A percentile compares a stretch with the other conserved stretches of the same genome.
phyloP scores from a whole-genome alignment of 2,888 invertebrate species.

The Apoderus coryli region DNA sequence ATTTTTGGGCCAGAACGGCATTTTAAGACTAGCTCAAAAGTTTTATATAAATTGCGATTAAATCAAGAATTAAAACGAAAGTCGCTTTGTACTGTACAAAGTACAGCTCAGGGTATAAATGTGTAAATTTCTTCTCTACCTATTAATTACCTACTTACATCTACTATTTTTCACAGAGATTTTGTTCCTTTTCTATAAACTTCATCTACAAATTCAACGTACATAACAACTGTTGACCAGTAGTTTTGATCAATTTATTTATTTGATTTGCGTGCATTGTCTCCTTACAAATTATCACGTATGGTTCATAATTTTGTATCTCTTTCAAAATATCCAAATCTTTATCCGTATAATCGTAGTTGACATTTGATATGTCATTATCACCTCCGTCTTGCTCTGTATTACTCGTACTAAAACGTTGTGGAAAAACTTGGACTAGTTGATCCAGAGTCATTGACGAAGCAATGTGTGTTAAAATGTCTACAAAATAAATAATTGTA shows the following conservation, averaged over 20 bases:
- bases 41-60: too few species aligned
- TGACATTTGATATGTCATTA: not conserved
- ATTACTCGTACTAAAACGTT: conserved; percentile 25
- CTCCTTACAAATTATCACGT: conserved; percentile 37
- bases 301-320: conserved; percentile 33
- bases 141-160: too few species aligned
- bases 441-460: conserved; percentile 33
- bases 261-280: conserved; percentile 46
- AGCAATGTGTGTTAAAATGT: conserved; percentile 33
- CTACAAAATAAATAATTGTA: conserved; percentile 27
- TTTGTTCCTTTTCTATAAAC: too few species aligned
- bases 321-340: conserved; percentile 27
- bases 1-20: too few species aligned
- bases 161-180: too few species aligned
- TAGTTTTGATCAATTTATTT: conserved; percentile 42
- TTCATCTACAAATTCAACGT: conserved; percentile 31
- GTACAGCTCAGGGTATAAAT: too few species aligned
- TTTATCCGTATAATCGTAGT: conserved; percentile 16
- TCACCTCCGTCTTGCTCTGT: conserved; percentile 8
- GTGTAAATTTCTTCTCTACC: too few species aligned
- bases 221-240: conserved; percentile 39
- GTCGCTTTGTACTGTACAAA: too few species aligned
- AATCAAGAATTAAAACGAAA: too few species aligned
- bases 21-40: too few species aligned
- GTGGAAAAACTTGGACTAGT: conserved; percentile 32